These are phyloP conservation scores for Aspidiotus destructor DNA, from an alignment of 2,888 invertebrate species.

Conservation along the genomic window DNA sequence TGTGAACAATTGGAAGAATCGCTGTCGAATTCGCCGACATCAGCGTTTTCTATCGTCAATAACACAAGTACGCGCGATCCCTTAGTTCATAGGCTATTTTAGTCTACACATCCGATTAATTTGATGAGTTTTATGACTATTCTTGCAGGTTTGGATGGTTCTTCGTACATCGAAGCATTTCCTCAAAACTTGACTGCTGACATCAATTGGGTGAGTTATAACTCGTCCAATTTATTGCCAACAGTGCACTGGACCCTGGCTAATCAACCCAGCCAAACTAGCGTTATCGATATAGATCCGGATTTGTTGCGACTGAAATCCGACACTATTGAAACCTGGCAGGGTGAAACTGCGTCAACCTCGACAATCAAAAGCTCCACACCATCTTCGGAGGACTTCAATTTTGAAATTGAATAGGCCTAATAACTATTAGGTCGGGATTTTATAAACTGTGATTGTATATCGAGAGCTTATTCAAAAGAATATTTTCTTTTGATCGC, in stretches of 20 bases:
- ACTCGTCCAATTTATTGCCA: neutral
- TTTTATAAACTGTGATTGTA: neutral
- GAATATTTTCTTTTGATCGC: no score
- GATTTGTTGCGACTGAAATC: conserved; percentile 4
- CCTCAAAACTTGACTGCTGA: neutral
- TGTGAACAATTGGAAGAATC: conserved; percentile 12
- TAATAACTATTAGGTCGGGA: neutral
- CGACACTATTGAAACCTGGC: neutral
- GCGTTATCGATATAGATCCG: neutral
- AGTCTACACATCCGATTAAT: neutral
- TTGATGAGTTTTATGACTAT: neutral
- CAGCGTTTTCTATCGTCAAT: conserved; percentile 12
- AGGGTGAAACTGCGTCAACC: neutral
- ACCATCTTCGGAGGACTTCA: neutral
- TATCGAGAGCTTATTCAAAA: no score
- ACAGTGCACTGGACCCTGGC: neutral
- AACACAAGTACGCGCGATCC: neutral
- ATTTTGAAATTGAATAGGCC: neutral
- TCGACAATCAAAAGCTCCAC: neutral
- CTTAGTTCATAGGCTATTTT: neutral
- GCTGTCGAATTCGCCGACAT: conserved; percentile 20
- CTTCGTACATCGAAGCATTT: neutral
- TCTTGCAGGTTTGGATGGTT: neutral
- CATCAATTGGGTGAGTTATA: conserved; percentile 2
- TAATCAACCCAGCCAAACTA: neutral